Percentiles rank a stretch among this genome's conserved stretches.
Conservation (phyloP, 2,797 vertebrate genomes). For the Carcharodon carcharias region DNA sequence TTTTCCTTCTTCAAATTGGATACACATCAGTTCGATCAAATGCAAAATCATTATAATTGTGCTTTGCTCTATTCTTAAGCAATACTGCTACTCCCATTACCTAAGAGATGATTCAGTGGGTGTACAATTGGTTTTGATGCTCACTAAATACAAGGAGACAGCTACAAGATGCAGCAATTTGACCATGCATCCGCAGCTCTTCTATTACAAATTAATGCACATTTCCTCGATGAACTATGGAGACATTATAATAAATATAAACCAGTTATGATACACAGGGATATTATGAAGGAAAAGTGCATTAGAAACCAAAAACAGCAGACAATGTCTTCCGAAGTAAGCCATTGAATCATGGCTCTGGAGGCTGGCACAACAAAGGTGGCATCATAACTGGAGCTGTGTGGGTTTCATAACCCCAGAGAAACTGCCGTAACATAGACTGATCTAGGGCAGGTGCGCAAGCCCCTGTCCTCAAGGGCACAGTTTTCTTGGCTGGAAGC, state of each 20-base stretch:
- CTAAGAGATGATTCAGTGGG: background rate
- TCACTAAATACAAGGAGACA: constrained; percentile 19
- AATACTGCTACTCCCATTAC: constrained; percentile 40
- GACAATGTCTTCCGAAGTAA: constrained; percentile 32
- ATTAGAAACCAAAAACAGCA: constrained; percentile 28
- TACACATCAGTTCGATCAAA: constrained; percentile 17
- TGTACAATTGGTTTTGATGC: constrained; percentile 4
- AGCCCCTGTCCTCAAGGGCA: constrained; percentile 43
- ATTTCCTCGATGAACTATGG: constrained; percentile 37
- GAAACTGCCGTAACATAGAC: constrained; percentile 51
- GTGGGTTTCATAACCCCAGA: constrained; percentile 59
- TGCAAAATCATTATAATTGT: constrained; percentile 50
- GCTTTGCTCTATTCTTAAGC: constrained; percentile 53
- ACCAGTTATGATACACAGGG: constrained; percentile 33
- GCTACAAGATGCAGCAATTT: constrained; percentile 40
- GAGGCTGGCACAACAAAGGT: constrained; percentile 59
- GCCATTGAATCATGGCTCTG: constrained; percentile 29
- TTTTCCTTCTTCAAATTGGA: background rate
- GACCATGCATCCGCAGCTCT: constrained; percentile 41
- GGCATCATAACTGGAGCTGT: constrained; percentile 43
- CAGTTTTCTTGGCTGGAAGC: constrained; percentile 56
- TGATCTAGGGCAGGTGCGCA: constrained; percentile 13
- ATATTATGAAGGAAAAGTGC: constrained; percentile 34
- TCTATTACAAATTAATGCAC: constrained; percentile 18
- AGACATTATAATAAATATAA: constrained; percentile 32